Conservation (phyloP, 30 jellyfish, hydroid and myxozoan genomes). For the Mastigias papua region DNA sequence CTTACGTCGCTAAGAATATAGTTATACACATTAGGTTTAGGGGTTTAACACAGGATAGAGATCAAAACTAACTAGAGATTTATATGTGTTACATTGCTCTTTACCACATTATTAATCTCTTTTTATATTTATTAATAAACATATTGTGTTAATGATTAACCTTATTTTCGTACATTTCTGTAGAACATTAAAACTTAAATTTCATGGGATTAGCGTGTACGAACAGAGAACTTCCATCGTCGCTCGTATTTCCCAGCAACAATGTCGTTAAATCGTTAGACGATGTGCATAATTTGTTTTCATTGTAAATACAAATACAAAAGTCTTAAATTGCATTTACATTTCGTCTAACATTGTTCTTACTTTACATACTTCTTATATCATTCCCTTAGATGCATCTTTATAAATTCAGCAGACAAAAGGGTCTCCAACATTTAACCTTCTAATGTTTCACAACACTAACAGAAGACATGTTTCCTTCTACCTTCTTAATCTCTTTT, state of each 20-base stretch:
- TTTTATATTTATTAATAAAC: neutral
- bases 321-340: conserved; percentile 19
- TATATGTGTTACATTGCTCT: neutral
- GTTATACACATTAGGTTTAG: too few species aligned
- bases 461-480: too few species aligned
- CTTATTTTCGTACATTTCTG: neutral
- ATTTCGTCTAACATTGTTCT: conserved; percentile 2
- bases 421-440: too few species aligned
- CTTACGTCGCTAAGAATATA: too few species aligned
- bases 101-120: neutral
- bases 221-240: conserved; percentile 1
- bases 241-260: conserved; percentile 5
- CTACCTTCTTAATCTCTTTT: too few species aligned
- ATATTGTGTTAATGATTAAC: neutral
- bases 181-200: neutral
- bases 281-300: conserved; percentile 53
- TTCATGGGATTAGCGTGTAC: neutral
- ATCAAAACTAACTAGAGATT: neutral
- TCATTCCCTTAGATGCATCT: too few species aligned
- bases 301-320: conserved; percentile 15
- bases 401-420: too few species aligned
- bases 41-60: neutral
- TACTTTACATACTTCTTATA: neutral
- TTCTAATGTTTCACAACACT: too few species aligned
- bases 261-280: conserved; percentile 28